Base-by-base conservation (phyloP, 2,888 invertebrate genomes). In the Morpho achilles region DNA sequence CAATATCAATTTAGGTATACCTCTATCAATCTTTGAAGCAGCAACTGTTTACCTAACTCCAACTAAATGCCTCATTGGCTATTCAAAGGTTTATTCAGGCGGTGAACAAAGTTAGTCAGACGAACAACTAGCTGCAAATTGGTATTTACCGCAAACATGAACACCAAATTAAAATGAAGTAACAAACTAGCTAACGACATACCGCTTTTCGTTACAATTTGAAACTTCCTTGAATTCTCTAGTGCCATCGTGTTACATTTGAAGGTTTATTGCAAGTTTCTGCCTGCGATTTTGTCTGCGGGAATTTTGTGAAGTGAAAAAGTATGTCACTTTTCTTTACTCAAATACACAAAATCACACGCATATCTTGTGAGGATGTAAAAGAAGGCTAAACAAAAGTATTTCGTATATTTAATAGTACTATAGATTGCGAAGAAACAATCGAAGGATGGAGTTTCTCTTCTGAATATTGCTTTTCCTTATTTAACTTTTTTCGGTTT, bases 91-190 rank as follows among this genome's bases (percentile, higher is more conserved):
- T 64, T 64, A 72, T 69, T 71, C 67, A 69, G 67, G 63, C 61
- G 63, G 53, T 58, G 56, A 61, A 61, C 69, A 70, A 79, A 84
- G 70, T 78, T 78, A 74, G 69, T 65, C 68, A 75, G 75, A 76
- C 71, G 70, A 74, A 79, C 78, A 79, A 81, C 80, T 80, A 80
- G 79, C 78, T 79, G 76, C 76, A 83, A 87, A 85, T 84, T 81
- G 79, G 79, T 84, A 82, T 84, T 84, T 84, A 82, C 82, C 80
- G 68, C 81, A 82, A 84, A 85, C 84, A 86, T 84, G 84, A 80
- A 74, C 75, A 75, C 77, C 80, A 82, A 84, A 87, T 84, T 83
- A 83, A 83, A 81, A 83, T 79, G 80, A 79, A 79, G 74, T 75
- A 74, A 78, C 76, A 83, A 81, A 83, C 79, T 80, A 78, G 79